phyloP scores from a whole-genome alignment of 2,888 invertebrate genomes.

The Rotaria magnacalcarata region DNA sequence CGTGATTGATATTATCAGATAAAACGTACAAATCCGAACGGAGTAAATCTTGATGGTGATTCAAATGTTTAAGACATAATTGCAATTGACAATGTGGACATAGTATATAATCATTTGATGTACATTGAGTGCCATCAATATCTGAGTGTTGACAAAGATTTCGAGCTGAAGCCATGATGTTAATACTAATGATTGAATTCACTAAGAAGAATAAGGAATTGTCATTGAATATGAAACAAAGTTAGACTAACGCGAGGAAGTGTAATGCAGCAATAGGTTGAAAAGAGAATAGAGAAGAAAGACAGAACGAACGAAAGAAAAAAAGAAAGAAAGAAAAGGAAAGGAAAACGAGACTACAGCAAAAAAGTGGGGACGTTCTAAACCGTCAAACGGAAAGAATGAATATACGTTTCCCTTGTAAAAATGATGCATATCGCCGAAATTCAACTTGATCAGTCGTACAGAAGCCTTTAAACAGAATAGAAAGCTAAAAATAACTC shows the following conservation, averaged over 20 bases:
- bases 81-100: slow-evolving; percentile 23
- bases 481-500: no score
- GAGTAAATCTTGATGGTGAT: not conserved
- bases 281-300: not conserved
- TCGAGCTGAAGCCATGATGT: not conserved
- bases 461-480: no score
- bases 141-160: slow-evolving; percentile 26
- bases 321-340: not conserved
- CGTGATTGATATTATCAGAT: not conserved
- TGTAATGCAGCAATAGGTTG: not conserved
- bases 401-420: not conserved
- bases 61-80: not conserved
- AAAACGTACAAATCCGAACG: not conserved
- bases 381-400: not conserved
- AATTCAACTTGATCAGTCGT: not conserved
- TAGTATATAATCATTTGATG: not conserved
- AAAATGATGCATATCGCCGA: not conserved
- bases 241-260: not conserved
- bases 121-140: not conserved
- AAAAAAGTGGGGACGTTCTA: not conserved
- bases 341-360: not conserved
- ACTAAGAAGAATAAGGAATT: not conserved
- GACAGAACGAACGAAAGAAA: not conserved
- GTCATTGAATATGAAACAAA: slow-evolving; percentile 8
- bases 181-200: not conserved